Percentiles rank a stretch among this genome's conserved stretches.
Evolutionary conservation across 1,140 invertebrate species (phyloP).

Genomic region (Bicyclus anynana): DNA sequence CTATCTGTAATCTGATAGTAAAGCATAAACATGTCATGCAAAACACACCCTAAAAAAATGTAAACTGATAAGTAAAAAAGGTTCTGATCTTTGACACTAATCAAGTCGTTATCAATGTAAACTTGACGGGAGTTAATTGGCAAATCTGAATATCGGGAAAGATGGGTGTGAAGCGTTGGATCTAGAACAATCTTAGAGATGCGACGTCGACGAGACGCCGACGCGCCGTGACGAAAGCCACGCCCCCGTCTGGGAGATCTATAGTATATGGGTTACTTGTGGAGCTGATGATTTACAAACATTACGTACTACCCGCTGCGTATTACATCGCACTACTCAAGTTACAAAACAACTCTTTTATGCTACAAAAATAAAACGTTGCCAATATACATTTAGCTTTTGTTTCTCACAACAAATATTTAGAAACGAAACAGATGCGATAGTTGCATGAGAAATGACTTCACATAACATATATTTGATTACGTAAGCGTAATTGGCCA

Average conservation of each 20-base stretch:
- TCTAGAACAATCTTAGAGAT: conserved; percentile 48
- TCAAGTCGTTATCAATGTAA: background rate
- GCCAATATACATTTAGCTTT: background rate
- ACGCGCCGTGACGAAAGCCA: conserved; percentile 62
- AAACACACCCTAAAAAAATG: too few relatives aligned
- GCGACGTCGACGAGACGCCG: conserved; percentile 61
- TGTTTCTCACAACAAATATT: background rate
- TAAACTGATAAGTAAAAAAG: too few relatives aligned
- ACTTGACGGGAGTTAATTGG: background rate
- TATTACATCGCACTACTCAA: background rate
- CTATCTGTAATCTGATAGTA: too few relatives aligned
- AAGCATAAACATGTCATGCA: too few relatives aligned
- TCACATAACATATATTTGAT: too few relatives aligned
- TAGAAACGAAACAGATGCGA: background rate
- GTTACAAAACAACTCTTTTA: conserved; percentile 1
- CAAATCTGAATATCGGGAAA: conserved; percentile 4
- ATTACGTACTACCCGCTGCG: conserved; percentile 10
- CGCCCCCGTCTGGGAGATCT: conserved; percentile 49
- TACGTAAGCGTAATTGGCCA: too few relatives aligned
- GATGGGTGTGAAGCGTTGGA: conserved; percentile 41
- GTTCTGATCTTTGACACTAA: too few relatives aligned
- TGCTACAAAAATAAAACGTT: background rate
- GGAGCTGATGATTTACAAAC: conserved; percentile 12
- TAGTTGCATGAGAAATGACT: too few relatives aligned
- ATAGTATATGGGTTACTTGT: conserved; percentile 34